Base-by-base conservation (phyloP, 2,888 invertebrate species). In the Dyspetes luteomarginatus region DNA sequence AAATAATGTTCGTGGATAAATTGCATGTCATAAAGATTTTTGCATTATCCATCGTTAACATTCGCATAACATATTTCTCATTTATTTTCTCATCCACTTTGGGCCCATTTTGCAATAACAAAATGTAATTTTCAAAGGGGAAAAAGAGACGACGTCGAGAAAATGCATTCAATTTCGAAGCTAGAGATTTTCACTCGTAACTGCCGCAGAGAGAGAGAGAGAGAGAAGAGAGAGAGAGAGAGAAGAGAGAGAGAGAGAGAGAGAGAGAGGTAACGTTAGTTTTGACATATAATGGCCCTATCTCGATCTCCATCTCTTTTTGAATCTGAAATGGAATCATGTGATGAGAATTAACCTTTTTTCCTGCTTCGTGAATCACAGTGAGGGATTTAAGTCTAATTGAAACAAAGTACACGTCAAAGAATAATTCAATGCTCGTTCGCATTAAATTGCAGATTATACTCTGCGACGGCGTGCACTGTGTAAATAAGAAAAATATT, bases 81-180 rank as follows among this genome's bases (percentile, higher is more conserved):
- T 77, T 77, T 71, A 58, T 64, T 71, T 56, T 48, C 26, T 56
- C 55, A 77, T 71, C 22, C 50, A 9, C 1, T n/a, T 24, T 26
- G 9, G 45, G 17, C 45, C 12, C 19, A 4, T 17, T 15, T 3
- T 30, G n/a, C n/a, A n/a, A n/a, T n/a, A n/a, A n/a, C 19, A 48
- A 36, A 45, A 74, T 45, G 43, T 45, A 45, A 74, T 56, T 52
- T 30, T 22, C 64, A 64, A 68, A 62, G 62, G 12, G 41, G 41
- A 41, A 67, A 56, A 60, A 67, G 58, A 28, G 45, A 67, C 52
- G 55, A 67, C 58, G 17, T 7, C 15, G 60, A 41, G 71, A 62
- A 76, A 76, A 68, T 72, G 67, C 72, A 72, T 76, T 50, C 68
- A 73, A 81, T 81, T 81, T 64, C 48, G 45, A 43, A 64, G 55